Conservation (phyloP, 2,888 invertebrate species). For the Andrena chrysosceles region DNA sequence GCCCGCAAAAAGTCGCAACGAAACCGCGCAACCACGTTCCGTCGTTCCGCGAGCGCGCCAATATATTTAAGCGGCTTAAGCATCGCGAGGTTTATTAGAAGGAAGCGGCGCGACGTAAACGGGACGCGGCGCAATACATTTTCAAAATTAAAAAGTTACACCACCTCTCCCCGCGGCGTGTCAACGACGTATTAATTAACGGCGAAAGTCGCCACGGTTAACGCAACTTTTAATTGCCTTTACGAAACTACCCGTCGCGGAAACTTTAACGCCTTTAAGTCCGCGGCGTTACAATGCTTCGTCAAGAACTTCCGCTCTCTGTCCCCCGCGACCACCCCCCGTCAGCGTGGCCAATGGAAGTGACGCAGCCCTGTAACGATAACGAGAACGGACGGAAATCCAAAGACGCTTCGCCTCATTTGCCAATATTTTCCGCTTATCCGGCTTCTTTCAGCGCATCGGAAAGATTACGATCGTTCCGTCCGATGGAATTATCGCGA, state of each 20-base stretch:
- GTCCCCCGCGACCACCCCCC: not conserved
- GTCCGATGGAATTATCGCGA: constrained; percentile 48
- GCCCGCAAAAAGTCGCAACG: no score
- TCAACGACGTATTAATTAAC: constrained; percentile 64
- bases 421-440: constrained; percentile 44
- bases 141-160: constrained; percentile 60
- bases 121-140: constrained; percentile 25
- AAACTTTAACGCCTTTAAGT: constrained; percentile 51
- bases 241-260: constrained; percentile 37
- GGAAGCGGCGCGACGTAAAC: not conserved
- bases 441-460: constrained; percentile 10
- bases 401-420: not conserved
- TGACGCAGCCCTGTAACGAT: not conserved
- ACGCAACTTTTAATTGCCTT: constrained; percentile 62
- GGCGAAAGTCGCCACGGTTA: constrained; percentile 45
- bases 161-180: constrained; percentile 24
- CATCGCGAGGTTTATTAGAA: constrained; percentile 37
- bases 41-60: not conserved
- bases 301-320: not conserved
- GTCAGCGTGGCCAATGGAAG: not conserved
- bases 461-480: constrained; percentile 30
- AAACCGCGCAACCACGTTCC: not conserved
- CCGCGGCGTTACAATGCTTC: constrained; percentile 26
- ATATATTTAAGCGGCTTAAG: constrained; percentile 23
- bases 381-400: not conserved